phyloP scores from a whole-genome alignment of 2,797 vertebrate species.

The Bovichtus diacanthus region DNA sequence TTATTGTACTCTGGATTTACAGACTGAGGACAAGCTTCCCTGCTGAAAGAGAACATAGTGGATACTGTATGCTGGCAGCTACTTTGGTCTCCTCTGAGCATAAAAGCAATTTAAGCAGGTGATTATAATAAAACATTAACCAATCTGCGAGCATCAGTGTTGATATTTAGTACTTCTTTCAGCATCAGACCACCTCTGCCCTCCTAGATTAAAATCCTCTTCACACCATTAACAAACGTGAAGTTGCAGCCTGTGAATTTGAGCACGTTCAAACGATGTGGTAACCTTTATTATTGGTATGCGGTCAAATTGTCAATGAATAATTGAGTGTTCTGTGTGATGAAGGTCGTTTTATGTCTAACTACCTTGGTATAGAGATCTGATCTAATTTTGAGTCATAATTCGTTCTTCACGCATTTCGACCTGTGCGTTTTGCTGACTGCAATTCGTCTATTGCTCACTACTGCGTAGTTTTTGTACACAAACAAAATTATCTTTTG shows the following conservation, averaged over 20 bases:
- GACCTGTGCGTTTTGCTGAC: too few relatives aligned
- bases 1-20: conserved; percentile 67
- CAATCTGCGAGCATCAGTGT: not conserved
- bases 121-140: conserved; percentile 19
- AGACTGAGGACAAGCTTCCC: conserved; percentile 50
- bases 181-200: not conserved
- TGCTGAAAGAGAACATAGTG: conserved; percentile 29
- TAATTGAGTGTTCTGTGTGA: not conserved
- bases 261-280: not conserved
- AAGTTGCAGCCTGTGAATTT: not conserved
- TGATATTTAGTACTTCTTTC: not conserved
- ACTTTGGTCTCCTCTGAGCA: conserved; percentile 8
- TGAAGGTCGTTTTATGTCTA: not conserved
- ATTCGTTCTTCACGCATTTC: too few relatives aligned
- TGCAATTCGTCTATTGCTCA: too few relatives aligned
- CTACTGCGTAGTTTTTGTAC: too few relatives aligned
- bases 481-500: too few relatives aligned
- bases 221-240: not conserved
- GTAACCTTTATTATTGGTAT: not conserved
- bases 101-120: conserved; percentile 34
- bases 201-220: not conserved
- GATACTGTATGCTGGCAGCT: conserved; percentile 3
- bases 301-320: not conserved
- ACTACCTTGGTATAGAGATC: not conserved
- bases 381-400: too few relatives aligned